A percentile compares a stretch with the other conserved stretches of the same genome.
Evolutionary conservation across 2,888 invertebrate species (phyloP).

Genomic region (Epicampocera succincta): DNA sequence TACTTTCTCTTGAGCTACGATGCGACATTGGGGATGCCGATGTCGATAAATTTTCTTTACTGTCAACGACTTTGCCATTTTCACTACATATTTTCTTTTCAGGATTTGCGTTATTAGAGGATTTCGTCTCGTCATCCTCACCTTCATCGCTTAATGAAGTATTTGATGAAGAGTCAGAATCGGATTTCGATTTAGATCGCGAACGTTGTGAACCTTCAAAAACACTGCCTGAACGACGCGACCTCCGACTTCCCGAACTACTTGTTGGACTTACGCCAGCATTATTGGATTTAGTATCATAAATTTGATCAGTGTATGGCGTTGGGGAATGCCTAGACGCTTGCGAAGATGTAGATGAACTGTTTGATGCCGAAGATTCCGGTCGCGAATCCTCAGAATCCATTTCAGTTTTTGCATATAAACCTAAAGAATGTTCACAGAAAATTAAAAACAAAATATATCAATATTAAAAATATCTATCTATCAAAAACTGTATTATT

Average conservation of each 20-base stretch:
- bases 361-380: constrained; percentile 77
- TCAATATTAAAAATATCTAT: no score
- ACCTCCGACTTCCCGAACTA: constrained; percentile 75
- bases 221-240: constrained; percentile 79
- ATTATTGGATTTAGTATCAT: constrained; percentile 30
- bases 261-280: constrained; percentile 59
- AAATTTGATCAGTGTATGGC: constrained; percentile 71
- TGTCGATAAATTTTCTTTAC: constrained; percentile 71
- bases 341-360: constrained; percentile 83
- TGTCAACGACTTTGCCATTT: constrained; percentile 6
- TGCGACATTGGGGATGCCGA: constrained; percentile 74
- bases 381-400: constrained; percentile 80
- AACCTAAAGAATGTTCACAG: constrained; percentile 44
- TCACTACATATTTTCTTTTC: constrained; percentile 48
- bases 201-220: constrained; percentile 67
- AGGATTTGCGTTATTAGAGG: constrained; percentile 64
- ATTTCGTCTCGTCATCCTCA: constrained; percentile 70
- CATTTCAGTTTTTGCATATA: constrained; percentile 62
- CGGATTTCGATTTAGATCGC: constrained; percentile 76
- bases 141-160: constrained; percentile 74
- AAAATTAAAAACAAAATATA: constrained; percentile 3
- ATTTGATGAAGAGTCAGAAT: constrained; percentile 76
- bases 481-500: no score
- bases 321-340: constrained; percentile 77
- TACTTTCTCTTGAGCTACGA: constrained; percentile 79